These are phyloP conservation scores for Elephas maximus DNA, from an alignment of 2,113 vertebrate genomes.

Conservation along the genomic window DNA sequence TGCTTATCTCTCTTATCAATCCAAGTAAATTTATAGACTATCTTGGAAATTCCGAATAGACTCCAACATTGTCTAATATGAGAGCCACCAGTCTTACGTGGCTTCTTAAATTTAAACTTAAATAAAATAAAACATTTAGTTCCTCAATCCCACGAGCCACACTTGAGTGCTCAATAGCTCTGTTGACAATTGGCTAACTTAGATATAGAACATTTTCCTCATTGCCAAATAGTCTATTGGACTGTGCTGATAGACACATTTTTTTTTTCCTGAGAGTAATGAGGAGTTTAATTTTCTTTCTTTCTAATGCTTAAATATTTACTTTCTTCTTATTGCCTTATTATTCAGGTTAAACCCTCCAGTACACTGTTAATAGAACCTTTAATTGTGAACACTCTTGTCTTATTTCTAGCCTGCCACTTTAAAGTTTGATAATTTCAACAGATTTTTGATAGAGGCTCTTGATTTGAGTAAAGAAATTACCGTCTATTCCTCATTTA, in stretches of 20 bases:
- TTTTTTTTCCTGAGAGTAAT: neutral
- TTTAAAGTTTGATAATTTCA: slow-evolving; percentile 9
- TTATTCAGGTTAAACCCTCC: neutral
- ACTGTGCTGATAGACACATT: neutral
- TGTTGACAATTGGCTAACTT: neutral
- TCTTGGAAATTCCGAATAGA: neutral
- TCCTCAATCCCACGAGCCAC: neutral
- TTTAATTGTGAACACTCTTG: neutral
- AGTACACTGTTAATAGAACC: neutral
- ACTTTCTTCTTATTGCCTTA: neutral
- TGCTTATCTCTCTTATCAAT: neutral
- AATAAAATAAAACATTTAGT: too few relatives aligned
- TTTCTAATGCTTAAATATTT: slow-evolving; percentile 15
- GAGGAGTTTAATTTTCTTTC: neutral
- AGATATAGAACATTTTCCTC: neutral
- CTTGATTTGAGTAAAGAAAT: slow-evolving; percentile 1
- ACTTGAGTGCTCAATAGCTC: neutral
- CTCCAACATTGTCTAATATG: neutral
- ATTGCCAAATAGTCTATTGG: neutral
- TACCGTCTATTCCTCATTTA: neutral
- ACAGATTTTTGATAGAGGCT: neutral
- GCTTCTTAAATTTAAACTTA: too few relatives aligned
- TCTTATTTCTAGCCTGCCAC: neutral
- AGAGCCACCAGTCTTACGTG: neutral
- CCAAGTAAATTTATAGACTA: neutral